phyloP scores from a whole-genome alignment of 2,113 vertebrate species.

The Glaucidium brasilianum region DNA sequence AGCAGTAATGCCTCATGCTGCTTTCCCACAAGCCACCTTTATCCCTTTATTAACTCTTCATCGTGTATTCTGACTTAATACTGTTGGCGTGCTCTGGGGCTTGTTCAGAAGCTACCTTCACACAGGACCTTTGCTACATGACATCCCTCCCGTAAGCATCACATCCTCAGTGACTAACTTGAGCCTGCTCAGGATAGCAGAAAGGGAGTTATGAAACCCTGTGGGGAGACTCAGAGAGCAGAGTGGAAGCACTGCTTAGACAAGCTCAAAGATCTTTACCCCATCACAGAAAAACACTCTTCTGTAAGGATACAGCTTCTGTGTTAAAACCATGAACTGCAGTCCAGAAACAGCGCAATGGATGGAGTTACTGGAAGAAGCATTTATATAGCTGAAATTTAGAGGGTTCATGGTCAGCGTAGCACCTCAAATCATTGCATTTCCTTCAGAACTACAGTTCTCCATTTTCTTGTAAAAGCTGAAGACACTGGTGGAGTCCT shows the following conservation, averaged over 20 bases:
- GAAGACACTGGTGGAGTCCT: background rate
- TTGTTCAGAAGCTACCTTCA: background rate
- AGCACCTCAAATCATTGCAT: background rate
- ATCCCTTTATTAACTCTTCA: background rate
- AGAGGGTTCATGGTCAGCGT: background rate
- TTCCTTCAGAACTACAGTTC: background rate
- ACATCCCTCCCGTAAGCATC: accelerated
- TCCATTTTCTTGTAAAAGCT: background rate
- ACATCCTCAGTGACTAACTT: background rate
- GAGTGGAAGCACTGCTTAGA: background rate
- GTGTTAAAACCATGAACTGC: background rate
- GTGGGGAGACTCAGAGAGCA: background rate
- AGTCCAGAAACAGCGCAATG: background rate
- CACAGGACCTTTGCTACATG: background rate
- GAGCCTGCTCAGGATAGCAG: background rate
- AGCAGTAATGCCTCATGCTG: background rate
- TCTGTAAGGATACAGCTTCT: background rate
- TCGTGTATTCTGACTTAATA: background rate
- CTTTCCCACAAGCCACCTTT: background rate
- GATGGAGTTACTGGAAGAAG: background rate
- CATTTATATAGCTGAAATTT: background rate
- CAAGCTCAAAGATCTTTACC: background rate
- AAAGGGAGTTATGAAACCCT: background rate
- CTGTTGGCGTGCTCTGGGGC: background rate
- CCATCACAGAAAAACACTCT: background rate